phyloP scores from a whole-genome alignment of 2,888 invertebrate genomes.

The Strigamia crassipes region DNA sequence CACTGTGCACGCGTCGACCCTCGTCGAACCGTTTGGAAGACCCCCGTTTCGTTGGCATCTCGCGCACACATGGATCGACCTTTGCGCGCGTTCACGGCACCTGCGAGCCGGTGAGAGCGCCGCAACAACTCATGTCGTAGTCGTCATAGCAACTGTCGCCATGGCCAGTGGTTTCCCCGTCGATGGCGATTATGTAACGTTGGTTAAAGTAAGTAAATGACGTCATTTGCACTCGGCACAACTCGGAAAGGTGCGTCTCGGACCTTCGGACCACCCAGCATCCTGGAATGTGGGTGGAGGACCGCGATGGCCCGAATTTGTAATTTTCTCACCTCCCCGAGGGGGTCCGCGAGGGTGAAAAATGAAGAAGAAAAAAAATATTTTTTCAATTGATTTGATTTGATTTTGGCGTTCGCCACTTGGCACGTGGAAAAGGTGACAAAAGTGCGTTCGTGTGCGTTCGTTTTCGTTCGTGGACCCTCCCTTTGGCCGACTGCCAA shows the following conservation, averaged over 20 bases:
- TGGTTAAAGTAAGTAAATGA: conserved; percentile 48
- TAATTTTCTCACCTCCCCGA: background rate
- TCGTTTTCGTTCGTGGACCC: background rate
- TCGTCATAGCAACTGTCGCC: background rate
- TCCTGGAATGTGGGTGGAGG: background rate
- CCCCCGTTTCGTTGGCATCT: no score
- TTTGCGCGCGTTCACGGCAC: background rate
- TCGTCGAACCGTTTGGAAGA: no score
- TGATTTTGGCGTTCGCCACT: background rate
- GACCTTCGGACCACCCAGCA: background rate
- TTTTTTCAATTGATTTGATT: no score
- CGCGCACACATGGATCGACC: background rate
- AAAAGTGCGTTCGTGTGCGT: background rate
- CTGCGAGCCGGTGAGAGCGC: background rate
- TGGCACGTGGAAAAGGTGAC: conserved; percentile 1
- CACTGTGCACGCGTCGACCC: background rate
- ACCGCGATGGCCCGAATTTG: background rate
- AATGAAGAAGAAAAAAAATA: background rate
- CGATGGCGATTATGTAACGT: conserved; percentile 48
- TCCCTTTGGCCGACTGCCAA: conserved; percentile 2
- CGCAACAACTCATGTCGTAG: background rate
- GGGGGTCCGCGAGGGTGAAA: background rate
- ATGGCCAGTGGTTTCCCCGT: conserved; percentile 14
- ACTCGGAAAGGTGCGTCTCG: background rate
- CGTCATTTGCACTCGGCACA: background rate